Conservation (phyloP, 2,888 invertebrate species). For the Philereme vetulata region DNA sequence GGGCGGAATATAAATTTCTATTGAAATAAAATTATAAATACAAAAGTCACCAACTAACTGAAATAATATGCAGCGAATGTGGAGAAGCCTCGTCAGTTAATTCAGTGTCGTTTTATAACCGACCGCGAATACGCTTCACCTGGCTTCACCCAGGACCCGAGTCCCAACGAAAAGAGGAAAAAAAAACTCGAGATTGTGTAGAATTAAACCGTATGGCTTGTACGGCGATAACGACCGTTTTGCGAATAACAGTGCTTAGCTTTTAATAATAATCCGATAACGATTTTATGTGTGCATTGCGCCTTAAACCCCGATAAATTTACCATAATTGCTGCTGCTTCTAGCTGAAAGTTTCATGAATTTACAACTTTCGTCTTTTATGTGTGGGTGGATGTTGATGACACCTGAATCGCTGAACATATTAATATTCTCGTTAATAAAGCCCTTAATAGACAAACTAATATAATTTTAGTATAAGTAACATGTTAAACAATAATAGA, state of each 20-base stretch:
- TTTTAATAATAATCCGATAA: constrained; percentile 35
- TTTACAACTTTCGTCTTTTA: no score
- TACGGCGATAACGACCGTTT: constrained; percentile 33
- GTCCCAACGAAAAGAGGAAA: constrained; percentile 36
- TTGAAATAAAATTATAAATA: not conserved
- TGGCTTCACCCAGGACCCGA: constrained; percentile 38
- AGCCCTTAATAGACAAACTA: no score
- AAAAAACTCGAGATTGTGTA: constrained; percentile 27
- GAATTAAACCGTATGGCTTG: constrained; percentile 33
- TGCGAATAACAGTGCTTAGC: constrained; percentile 32
- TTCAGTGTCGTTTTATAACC: constrained; percentile 41
- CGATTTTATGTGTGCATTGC: constrained; percentile 30
- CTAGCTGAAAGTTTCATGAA: constrained; percentile 11
- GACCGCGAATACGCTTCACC: constrained; percentile 39
- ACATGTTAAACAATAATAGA: constrained; percentile 1
- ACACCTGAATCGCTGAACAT: no score
- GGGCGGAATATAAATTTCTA: no score
- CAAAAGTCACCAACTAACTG: constrained; percentile 11
- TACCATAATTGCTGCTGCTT: constrained; percentile 28
- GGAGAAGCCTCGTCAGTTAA: constrained; percentile 44
- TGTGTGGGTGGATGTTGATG: no score
- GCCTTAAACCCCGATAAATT: constrained; percentile 34
- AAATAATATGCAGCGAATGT: constrained; percentile 2
- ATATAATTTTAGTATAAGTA: not conserved
- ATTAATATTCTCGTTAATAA: no score